These are phyloP conservation scores for Polypedilum vanderplanki DNA, from an alignment of 1,140 invertebrate species.

Conservation along the genomic window DNA sequence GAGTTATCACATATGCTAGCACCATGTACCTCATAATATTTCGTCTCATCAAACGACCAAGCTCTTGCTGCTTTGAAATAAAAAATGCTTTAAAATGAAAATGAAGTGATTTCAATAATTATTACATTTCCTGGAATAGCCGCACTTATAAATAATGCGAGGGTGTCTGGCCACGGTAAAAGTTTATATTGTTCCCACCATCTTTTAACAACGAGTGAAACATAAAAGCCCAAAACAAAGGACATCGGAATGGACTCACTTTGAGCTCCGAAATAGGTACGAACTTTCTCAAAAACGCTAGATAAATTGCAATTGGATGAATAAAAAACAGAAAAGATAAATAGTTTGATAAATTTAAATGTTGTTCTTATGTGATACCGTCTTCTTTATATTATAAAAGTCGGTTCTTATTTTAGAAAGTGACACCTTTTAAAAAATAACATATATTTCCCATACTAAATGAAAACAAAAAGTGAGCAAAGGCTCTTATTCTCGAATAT, in stretches of 20 bases:
- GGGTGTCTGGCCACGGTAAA: conserved; percentile 83
- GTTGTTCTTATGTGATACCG: too few species aligned
- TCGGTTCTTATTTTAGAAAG: too few species aligned
- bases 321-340: conserved; percentile 4
- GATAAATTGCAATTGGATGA: conserved; percentile 33
- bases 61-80: conserved; percentile 62
- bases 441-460: too few species aligned
- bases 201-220: conserved; percentile 79
- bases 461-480: too few species aligned
- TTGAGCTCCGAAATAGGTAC: conserved; percentile 70
- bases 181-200: conserved; percentile 91
- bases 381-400: too few species aligned
- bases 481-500: too few species aligned
- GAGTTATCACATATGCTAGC: conserved; percentile 77
- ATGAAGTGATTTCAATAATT: conserved; percentile 24
- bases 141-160: conserved; percentile 82
- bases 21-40: conserved; percentile 88
- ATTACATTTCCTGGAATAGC: conserved; percentile 84
- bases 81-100: background rate
- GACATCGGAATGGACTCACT: conserved; percentile 84
- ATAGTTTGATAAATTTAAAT: too few species aligned
- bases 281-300: conserved; percentile 73
- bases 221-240: conserved; percentile 91
- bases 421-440: too few species aligned
- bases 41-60: conserved; percentile 74